Conservation (phyloP, 2,113 vertebrate genomes). For the Ranitomeya variabilis region DNA sequence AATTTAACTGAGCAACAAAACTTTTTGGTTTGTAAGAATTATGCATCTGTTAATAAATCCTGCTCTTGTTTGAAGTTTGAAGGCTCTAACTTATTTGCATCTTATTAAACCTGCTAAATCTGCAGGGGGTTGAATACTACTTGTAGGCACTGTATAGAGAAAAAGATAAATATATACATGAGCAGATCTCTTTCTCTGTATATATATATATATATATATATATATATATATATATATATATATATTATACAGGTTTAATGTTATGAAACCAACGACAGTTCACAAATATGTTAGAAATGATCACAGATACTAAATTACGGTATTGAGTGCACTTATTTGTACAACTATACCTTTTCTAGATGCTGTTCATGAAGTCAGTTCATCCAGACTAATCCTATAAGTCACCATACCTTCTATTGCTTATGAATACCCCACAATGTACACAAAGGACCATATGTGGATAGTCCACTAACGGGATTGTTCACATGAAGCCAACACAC, state of each 20-base stretch:
- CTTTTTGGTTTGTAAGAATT: too few relatives aligned
- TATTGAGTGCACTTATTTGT: conserved; percentile 20
- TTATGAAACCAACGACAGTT: not conserved
- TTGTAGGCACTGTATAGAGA: too few relatives aligned
- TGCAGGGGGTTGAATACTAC: too few relatives aligned
- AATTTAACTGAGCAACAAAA: too few relatives aligned
- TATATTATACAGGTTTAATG: not conserved
- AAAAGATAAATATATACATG: too few relatives aligned
- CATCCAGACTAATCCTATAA: not conserved
- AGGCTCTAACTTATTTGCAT: too few relatives aligned
- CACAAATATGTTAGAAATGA: not conserved
- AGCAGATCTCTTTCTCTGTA: too few relatives aligned
- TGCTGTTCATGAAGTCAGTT: not conserved
- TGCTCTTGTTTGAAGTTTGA: too few relatives aligned
- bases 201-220: too few relatives aligned
- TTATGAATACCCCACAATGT: not conserved
- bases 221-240: too few relatives aligned
- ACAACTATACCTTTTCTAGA: not conserved
- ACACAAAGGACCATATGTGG: conserved; percentile 35
- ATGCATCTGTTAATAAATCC: too few relatives aligned
- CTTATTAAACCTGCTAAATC: too few relatives aligned
- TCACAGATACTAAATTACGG: not conserved
- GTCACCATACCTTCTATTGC: not conserved
- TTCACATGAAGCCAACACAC: not conserved
- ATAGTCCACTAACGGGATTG: not conserved